Conservation (phyloP, 2,888 invertebrate species). For the Pollenia griseotomentosa region DNA sequence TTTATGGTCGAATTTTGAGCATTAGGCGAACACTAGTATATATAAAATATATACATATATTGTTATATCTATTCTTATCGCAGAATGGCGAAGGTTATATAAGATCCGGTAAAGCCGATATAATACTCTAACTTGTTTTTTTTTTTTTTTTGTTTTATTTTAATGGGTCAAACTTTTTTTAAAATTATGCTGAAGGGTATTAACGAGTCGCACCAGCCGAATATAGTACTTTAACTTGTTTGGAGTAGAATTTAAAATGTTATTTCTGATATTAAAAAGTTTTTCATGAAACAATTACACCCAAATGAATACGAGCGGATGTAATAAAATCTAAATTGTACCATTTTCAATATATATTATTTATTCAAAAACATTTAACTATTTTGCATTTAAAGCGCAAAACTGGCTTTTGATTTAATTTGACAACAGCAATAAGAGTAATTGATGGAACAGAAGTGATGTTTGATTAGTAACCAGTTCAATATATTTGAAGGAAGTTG, state of each 20-base stretch:
- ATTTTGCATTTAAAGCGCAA: slow-evolving; percentile 8
- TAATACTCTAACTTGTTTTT: too few relatives aligned
- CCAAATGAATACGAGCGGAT: slow-evolving; percentile 15
- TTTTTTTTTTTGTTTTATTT: too few relatives aligned
- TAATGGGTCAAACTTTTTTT: too few relatives aligned
- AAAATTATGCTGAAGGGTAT: too few relatives aligned
- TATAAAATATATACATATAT: too few relatives aligned
- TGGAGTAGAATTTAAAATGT: slow-evolving; percentile 23
- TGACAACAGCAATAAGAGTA: neutral
- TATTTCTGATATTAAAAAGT: slow-evolving; percentile 1
- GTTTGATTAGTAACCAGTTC: neutral
- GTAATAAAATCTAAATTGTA: slow-evolving; percentile 33
- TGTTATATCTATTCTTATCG: too few relatives aligned
- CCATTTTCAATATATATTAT: neutral
- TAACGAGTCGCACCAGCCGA: too few relatives aligned
- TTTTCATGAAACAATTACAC: slow-evolving; percentile 3
- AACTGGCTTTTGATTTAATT: slow-evolving; percentile 16
- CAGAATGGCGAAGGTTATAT: too few relatives aligned
- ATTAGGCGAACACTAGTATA: too few relatives aligned
- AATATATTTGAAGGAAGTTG: neutral
- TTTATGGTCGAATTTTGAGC: too few relatives aligned
- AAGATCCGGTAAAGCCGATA: too few relatives aligned
- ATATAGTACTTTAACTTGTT: neutral
- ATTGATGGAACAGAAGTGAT: slow-evolving; percentile 1
- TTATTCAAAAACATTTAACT: neutral